Base-by-base conservation (phyloP, 2,888 invertebrate genomes). In the Hydrotaea cyrtoneurina region DNA sequence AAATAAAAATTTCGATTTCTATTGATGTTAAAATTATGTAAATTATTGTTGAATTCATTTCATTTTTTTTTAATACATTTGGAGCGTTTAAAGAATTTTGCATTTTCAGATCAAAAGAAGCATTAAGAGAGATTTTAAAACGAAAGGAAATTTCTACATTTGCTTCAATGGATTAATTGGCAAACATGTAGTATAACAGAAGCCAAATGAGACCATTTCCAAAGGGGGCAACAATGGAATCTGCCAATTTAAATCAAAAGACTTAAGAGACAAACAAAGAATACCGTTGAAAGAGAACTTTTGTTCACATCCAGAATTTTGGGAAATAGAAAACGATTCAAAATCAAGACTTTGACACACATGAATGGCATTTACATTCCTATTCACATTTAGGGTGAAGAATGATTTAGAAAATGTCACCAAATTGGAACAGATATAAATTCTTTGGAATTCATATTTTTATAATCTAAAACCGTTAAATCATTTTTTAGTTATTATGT, bases 241-340 rank as follows among this genome's bases (percentile, higher is more conserved):
- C 36, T 62, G 62, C 36, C 11, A 43, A 26, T 8, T 10, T 26
- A 17, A 71, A 71, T 57, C 71, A 78, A 78, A 78, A 59, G 71
- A 72, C 59, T 71, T 59, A 71, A 71, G 78, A 19, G 13, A 78
- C 59, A 57, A 69, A 23, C 55, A 43, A 10, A 43, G 7, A 3
- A 15, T 11, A 2, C 10, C 1, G 43, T 43, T 3, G 2, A 43
- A 15, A 43, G 43, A 11, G 10, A 15, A 43, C 10, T 3, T 15
- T 50, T 50, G 39, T 39, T 31, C 31, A 2, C 43, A 43, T 11
- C 15, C 43, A 43, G 31, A 7, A 19, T 73, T 57, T 5, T 13
- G 0, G 0, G 23, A 59, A 39, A 39, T 39, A 11, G 7, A 39
- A 11, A 8, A 39, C 39, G 39, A 39, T 39, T 39, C 59, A 23